Evolutionary conservation across 2,888 invertebrate genomes (phyloP).

Genomic region (Xestia sexstrigata): DNA sequence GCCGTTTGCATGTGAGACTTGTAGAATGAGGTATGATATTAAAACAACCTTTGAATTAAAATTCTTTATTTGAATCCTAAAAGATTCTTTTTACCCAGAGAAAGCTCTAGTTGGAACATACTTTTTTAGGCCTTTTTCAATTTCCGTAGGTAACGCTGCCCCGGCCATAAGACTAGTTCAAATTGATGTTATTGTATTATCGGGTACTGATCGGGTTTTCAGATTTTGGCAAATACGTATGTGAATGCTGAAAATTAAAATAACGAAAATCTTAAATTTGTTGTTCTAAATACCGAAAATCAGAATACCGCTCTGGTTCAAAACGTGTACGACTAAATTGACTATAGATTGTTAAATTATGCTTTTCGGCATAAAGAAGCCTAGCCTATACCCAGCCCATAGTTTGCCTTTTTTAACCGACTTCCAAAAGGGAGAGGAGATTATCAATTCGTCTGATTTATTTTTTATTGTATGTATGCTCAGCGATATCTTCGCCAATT

Average conservation of each 20-base stretch:
- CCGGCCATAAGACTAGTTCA: too few species aligned
- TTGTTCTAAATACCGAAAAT: background rate
- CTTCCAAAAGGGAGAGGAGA: too few species aligned
- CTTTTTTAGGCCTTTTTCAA: background rate
- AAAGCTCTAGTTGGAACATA: background rate
- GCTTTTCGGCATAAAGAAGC: background rate
- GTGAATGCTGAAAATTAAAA: background rate
- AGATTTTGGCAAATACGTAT: background rate
- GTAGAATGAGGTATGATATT: slow-evolving; percentile 82
- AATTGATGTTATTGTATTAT: too few species aligned
- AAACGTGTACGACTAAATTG: background rate
- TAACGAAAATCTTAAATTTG: background rate
- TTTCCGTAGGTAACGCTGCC: background rate
- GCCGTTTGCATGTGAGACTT: slow-evolving; percentile 88
- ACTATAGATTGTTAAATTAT: background rate
- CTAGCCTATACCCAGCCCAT: too few species aligned
- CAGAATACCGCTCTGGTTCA: background rate
- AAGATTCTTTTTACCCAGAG: background rate
- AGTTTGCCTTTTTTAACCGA: background rate
- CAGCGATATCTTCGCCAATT: too few species aligned
- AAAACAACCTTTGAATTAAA: background rate
- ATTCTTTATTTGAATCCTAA: background rate
- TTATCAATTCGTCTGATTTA: too few species aligned
- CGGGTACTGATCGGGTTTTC: background rate
- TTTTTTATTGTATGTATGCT: too few species aligned